Evolutionary conservation across 2,888 invertebrate species (phyloP), one percentile per base, ranked within the genome.

Genomic region (Selenia dentaria): DNA sequence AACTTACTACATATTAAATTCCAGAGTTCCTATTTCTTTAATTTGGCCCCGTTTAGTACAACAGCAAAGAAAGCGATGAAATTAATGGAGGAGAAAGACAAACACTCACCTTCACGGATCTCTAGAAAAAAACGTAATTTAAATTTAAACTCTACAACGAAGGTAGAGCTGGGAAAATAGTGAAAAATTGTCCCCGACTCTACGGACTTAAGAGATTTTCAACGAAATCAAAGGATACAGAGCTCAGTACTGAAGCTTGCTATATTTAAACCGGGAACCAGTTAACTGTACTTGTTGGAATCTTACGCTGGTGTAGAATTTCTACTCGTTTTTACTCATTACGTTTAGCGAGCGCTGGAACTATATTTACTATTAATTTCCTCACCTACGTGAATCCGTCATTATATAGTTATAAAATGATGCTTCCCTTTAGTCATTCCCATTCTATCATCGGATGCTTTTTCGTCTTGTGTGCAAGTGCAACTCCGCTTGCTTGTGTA

Each of bases 71-170:
- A 36, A 48, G 47, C 47, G 49, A 45, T 51, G 39, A 51, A 57
- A 55, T 54, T 57, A 59, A 57, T 55, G 55, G 39, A 54, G 44
- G 37, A 50, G 55, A 53, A 57, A 55, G 51, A 53, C 57, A 57
- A 59, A 59, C 48, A 42, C 39, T 36, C 37, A 38, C 47, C 52
- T 37, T 43, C 40, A 24, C 22, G 24, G 38, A 40, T 27, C 47
- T 46, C 37, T 13, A 18, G 24, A 41, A 50, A 48, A 43, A 54
- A 57, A 41, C 47, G 29, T 53, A 45, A 54, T 55, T 59, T 51
- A 54, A 52, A 57, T 59, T 55, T 43, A 53, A 45, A 38, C 46
- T 46, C 27, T 25, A 11, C 26, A 28, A 29, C 41, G 40, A 32
- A 43, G 37, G 35, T 26, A 36, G 38, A 31, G 31, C 31, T 12